Evolutionary conservation across 2,113 vertebrate species (phyloP).

Genomic region (Jacana jacana): DNA sequence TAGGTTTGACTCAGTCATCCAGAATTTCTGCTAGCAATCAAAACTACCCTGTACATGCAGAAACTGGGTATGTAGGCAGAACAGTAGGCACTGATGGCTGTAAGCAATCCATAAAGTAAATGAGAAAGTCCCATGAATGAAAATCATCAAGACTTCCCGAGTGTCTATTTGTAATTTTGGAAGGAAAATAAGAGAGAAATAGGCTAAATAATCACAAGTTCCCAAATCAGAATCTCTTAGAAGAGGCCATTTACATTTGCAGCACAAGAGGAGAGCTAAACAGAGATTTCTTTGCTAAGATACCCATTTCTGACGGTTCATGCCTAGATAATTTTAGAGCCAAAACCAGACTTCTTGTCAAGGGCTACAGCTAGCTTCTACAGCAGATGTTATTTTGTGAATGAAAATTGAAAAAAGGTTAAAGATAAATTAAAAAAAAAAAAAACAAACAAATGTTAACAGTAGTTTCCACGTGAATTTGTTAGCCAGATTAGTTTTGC

Average conservation of each 20-base stretch:
- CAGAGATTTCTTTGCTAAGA: background rate
- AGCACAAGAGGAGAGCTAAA: background rate
- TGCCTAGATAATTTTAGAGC: background rate
- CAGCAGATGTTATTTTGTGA: background rate
- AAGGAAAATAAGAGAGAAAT: background rate
- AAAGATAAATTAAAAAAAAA: background rate
- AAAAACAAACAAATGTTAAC: background rate
- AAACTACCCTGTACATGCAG: background rate
- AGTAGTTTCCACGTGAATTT: background rate
- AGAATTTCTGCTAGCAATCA: background rate
- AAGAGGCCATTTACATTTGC: background rate
- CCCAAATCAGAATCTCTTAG: background rate
- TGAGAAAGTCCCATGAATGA: background rate
- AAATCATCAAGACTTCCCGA: background rate
- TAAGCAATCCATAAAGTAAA: background rate
- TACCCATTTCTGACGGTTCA: background rate
- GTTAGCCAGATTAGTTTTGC: background rate
- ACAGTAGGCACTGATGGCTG: background rate
- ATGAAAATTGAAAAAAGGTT: background rate
- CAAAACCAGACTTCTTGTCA: background rate
- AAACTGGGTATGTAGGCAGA: background rate
- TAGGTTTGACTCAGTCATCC: fast-evolving
- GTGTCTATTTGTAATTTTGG: background rate
- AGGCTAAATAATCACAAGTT: background rate
- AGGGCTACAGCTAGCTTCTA: background rate